These are phyloP conservation scores for Aselliscus stoliczkanus DNA, from an alignment of 2,797 vertebrate species.

Conservation along the genomic window DNA sequence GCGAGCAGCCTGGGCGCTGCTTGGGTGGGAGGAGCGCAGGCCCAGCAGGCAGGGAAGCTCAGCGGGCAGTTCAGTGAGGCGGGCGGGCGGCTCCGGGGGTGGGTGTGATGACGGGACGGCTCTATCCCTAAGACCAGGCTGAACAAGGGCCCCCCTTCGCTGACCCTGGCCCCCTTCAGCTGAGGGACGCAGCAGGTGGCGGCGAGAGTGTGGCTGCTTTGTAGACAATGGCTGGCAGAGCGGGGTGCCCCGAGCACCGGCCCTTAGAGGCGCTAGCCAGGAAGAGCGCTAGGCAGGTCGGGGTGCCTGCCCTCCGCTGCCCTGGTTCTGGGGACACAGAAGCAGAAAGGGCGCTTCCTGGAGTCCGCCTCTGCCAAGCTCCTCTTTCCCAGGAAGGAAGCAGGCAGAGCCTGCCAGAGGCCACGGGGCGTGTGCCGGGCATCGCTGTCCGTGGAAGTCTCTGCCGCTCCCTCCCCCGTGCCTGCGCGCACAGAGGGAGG, in stretches of 20 bases:
- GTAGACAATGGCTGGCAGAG: too few relatives aligned
- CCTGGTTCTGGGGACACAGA: neutral
- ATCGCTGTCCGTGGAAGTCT: too few relatives aligned
- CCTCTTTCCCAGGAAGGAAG: slow-evolving; percentile 25
- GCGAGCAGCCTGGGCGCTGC: neutral
- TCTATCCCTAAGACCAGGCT: neutral
- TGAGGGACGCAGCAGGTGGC: neutral
- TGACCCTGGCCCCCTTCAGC: neutral
- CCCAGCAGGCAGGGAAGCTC: neutral
- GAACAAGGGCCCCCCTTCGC: neutral
- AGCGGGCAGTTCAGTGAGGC: fast-evolving
- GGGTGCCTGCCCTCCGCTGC: neutral
- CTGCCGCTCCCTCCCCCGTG: too few relatives aligned
- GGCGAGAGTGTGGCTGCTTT: too few relatives aligned
- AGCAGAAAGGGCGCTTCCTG: neutral
- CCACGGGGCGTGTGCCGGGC: too few relatives aligned
- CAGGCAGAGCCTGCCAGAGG: neutral
- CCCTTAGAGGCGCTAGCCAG: neutral
- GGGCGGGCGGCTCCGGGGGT: too few relatives aligned
- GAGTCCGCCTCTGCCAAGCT: neutral
- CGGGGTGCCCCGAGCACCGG: too few relatives aligned
- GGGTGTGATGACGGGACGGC: neutral
- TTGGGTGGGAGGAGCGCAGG: neutral
- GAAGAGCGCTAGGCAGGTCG: too few relatives aligned
- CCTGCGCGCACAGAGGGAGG: neutral